phyloP scores from a whole-genome alignment of 2,888 invertebrate genomes.

The Branchellion lobata region DNA sequence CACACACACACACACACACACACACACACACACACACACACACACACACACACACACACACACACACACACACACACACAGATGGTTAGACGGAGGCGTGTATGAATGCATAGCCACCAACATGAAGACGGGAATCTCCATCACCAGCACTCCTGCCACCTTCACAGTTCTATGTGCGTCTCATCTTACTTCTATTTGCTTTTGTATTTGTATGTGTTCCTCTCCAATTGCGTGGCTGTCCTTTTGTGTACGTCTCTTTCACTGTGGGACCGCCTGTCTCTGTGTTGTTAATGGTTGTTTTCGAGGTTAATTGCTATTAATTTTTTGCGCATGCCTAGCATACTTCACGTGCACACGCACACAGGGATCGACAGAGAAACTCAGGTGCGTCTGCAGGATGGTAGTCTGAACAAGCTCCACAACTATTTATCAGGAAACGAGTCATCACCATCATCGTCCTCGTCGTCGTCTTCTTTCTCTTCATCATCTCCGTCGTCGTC shows the following conservation, averaged over 20 bases:
- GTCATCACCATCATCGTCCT: background rate
- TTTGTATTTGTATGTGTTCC: conserved; percentile 64
- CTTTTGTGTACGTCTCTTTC: too few relatives aligned
- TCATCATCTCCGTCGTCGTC: too few relatives aligned
- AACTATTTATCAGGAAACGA: background rate
- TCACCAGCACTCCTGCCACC: conserved; percentile 68
- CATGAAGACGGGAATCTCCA: conserved; percentile 62
- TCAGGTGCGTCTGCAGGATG: background rate
- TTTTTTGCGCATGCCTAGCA: too few relatives aligned
- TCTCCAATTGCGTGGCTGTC: too few relatives aligned
- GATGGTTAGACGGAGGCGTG: conserved; percentile 66
- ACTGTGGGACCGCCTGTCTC: too few relatives aligned
- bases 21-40: conserved; percentile 23
- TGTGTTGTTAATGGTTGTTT: too few relatives aligned
- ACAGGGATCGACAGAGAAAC: conserved; percentile 6
- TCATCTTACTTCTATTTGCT: too few relatives aligned
- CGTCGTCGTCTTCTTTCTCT: background rate
- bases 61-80: conserved; percentile 55
- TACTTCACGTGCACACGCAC: too few relatives aligned
- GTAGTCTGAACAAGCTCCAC: background rate
- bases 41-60: conserved; percentile 3
- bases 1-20: conserved; percentile 1
- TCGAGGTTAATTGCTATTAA: too few relatives aligned
- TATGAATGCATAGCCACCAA: conserved; percentile 68
- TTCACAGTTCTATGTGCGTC: conserved; percentile 69